Percentiles rank a stretch among this genome's conserved stretches.
Conservation (phyloP, 2,797 vertebrate species). For the Argentina silus region DNA sequence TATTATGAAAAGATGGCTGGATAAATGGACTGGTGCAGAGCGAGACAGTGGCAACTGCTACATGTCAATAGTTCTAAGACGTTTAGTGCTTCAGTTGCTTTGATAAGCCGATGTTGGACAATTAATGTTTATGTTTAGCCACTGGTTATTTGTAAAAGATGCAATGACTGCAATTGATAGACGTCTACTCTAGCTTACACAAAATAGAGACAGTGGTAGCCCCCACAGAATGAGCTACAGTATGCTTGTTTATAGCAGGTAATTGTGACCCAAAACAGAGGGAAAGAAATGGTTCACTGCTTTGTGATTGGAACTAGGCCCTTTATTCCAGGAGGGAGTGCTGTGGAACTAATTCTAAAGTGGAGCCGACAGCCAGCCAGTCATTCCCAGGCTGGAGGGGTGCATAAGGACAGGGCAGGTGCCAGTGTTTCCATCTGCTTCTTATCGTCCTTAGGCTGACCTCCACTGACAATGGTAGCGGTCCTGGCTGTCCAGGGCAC, state of each 20-base stretch:
- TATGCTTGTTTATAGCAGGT: slow-evolving; percentile 63
- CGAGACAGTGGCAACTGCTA: slow-evolving; percentile 9
- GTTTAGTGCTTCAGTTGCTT: background rate
- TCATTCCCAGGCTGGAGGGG: slow-evolving; percentile 67
- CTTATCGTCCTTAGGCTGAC: slow-evolving; percentile 79
- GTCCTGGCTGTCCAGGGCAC: slow-evolving; percentile 65
- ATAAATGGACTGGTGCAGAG: slow-evolving; percentile 70
- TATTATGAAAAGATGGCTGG: slow-evolving; percentile 74
- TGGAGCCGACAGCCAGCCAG: slow-evolving; percentile 36
- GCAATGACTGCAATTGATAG: too few relatives aligned
- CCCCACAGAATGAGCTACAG: too few relatives aligned
- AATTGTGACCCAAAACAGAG: slow-evolving; percentile 38
- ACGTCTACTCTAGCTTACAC: too few relatives aligned
- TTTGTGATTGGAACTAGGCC: slow-evolving; percentile 49
- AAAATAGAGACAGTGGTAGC: too few relatives aligned
- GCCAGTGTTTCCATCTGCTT: slow-evolving; percentile 80
- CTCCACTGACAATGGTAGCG: slow-evolving; percentile 71
- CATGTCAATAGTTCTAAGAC: too few relatives aligned
- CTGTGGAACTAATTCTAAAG: slow-evolving; percentile 74
- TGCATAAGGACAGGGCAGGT: slow-evolving; percentile 62
- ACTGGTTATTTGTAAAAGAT: too few relatives aligned
- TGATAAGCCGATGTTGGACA: background rate
- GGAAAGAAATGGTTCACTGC: too few relatives aligned
- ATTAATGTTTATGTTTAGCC: too few relatives aligned
- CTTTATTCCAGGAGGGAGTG: slow-evolving; percentile 68